These are phyloP conservation scores for Vidua chalybeata DNA, from an alignment of 2,113 vertebrate species.

Conservation along the genomic window DNA sequence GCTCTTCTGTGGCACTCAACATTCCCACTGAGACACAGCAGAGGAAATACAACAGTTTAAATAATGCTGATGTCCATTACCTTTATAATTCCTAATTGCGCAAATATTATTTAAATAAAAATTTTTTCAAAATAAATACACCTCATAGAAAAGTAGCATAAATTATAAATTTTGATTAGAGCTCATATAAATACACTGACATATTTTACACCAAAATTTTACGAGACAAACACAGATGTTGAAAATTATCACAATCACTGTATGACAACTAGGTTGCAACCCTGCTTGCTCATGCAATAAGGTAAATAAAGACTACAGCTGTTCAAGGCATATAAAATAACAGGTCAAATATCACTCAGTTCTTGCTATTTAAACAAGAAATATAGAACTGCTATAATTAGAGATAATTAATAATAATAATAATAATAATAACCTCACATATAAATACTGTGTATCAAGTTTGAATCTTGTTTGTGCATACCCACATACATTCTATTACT, in stretches of 20 bases:
- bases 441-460: background rate
- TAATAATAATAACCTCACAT: background rate
- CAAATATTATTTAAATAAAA: slow-evolving; percentile 2
- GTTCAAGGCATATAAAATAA: background rate
- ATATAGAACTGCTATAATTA: background rate
- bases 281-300: background rate
- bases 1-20: background rate
- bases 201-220: background rate
- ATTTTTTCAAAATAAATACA: background rate
- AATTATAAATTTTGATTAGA: background rate
- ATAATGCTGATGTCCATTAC: background rate
- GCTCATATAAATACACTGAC: background rate
- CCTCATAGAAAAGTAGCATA: background rate
- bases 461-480: background rate
- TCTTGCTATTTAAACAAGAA: background rate
- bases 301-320: background rate
- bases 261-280: background rate
- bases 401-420: background rate
- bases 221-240: background rate
- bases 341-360: background rate
- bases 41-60: slow-evolving; percentile 18
- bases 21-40: slow-evolving; percentile 8
- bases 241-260: background rate
- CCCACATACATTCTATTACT: background rate
- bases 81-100: background rate